Conservation (phyloP, 92 coral and sea anemone species). For the Parazoanthus darwini region DNA sequence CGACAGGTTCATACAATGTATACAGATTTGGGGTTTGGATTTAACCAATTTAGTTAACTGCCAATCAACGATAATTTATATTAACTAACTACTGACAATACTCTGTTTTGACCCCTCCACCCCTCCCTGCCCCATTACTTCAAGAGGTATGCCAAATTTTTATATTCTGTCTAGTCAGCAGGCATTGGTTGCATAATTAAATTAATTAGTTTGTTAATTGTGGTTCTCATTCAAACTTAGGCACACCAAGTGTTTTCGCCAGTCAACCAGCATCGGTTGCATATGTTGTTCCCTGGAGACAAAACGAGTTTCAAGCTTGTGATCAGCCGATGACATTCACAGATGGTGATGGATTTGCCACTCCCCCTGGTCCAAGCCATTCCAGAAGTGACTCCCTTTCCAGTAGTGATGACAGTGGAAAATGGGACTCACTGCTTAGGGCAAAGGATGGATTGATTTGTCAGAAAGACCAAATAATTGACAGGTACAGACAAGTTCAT, state of each 20-base stretch:
- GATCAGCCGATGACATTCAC: constrained; percentile 31
- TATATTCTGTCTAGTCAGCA: no score
- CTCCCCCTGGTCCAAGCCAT: constrained; percentile 52
- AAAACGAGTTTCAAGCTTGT: constrained; percentile 32
- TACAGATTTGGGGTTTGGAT: no score
- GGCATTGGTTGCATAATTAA: no score
- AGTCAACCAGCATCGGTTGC: constrained; percentile 57
- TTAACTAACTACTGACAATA: no score
- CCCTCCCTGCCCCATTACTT: no score
- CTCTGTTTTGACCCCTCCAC: no score
- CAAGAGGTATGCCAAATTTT: no score
- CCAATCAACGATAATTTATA: no score
- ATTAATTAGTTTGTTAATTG: no score
- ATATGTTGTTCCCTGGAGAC: constrained; percentile 64
- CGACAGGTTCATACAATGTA: no score
- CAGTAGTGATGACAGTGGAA: constrained; percentile 72
- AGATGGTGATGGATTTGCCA: constrained; percentile 60
- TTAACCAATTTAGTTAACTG: no score
- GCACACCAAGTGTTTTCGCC: constrained; percentile 17
- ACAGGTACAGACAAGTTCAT: constrained; percentile 47
- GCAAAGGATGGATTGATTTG: constrained; percentile 86
- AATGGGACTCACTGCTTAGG: constrained; percentile 70
- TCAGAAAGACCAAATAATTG: constrained; percentile 84
- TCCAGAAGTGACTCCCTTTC: constrained; percentile 65
- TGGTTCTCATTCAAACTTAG: not conserved